Evolutionary conservation across 2,113 vertebrate species (phyloP).

Genomic region (Oryzias woworae): DNA sequence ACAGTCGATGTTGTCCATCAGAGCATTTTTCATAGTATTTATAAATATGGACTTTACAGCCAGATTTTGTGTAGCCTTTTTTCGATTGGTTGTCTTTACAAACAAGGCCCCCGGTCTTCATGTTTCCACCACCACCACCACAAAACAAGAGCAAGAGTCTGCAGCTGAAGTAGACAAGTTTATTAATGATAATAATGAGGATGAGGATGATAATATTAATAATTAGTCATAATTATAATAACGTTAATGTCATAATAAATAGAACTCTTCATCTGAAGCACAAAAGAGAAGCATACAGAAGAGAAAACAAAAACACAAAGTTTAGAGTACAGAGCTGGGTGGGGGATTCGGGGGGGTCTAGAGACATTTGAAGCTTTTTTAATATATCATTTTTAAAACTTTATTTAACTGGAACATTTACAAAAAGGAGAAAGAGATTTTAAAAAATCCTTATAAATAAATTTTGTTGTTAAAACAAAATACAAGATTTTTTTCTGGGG

Average conservation of each 20-base stretch:
- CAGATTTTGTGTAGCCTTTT: no score
- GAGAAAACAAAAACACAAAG: slow-evolving; percentile 76
- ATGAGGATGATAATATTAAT: slow-evolving; percentile 79
- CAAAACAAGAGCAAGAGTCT: slow-evolving; percentile 35
- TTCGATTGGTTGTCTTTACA: no score
- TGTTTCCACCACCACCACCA: slow-evolving; percentile 31
- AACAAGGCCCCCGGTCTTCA: no score
- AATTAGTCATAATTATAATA: slow-evolving; percentile 79
- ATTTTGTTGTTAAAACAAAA: slow-evolving; percentile 81
- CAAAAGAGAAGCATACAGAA: slow-evolving; percentile 78
- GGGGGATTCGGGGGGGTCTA: slow-evolving; percentile 58
- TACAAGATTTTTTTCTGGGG: slow-evolving; percentile 71
- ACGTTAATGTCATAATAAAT: slow-evolving; percentile 82
- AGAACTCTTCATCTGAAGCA: slow-evolving; percentile 80
- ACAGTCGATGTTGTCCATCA: no score
- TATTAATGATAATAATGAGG: slow-evolving; percentile 79
- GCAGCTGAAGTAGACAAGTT: slow-evolving; percentile 77
- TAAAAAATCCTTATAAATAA: slow-evolving; percentile 83
- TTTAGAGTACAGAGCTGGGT: slow-evolving; percentile 72
- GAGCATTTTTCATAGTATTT: no score
- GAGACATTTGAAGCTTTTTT: slow-evolving; percentile 73
- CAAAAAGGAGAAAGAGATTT: slow-evolving; percentile 78
- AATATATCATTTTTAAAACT: slow-evolving; percentile 76
- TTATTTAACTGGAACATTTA: slow-evolving; percentile 80
- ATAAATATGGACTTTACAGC: no score